Base-by-base conservation (phyloP, 2,797 vertebrate genomes). In the Phrynocephalus vlangalii region DNA sequence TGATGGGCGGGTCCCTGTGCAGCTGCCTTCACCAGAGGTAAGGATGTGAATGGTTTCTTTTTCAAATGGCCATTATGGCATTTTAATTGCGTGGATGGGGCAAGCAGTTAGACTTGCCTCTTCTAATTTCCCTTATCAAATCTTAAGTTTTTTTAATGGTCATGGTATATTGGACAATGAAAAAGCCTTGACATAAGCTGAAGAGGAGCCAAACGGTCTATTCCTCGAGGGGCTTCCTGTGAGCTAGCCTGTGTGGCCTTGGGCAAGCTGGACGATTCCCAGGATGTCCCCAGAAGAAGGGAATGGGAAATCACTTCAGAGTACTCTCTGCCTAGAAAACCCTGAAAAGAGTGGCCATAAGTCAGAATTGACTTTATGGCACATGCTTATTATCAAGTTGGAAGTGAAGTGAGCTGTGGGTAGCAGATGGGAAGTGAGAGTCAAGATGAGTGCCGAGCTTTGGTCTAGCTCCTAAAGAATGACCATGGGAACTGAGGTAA, bases 21-120 rank as follows among this genome's bases (percentile, higher is more conserved):
- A 95, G 85, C 96, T 99, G 70, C 99, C 99, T 0, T 99, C 98
- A 0, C 98, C 98, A 1, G 97, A 98, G 98, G 99, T 99, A 91
- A 48, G 91, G 67, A 60, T 26, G 75, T 60, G 16, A 24, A 22
- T 30, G 24, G 2, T 3, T 30, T 6, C 20, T 11, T 30, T 18
- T 22, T 63, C 24, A 73, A 44, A 73, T 5, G 72, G 33, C 56
- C 3, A 18, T 82, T 30, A 30, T 6, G 48, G 20, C 50, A 3
- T 26, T 20, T 70, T 72, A 38, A 38, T 30, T 73, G 28, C 71
- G 50, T 22, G 75, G 38, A 30, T 30, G 75, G 56, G 33, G 38
- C 48, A 44, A 11, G 13, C 13, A 33, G 3, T 13, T 30, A 24
- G 18, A 18, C 56, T 70, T 15, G n/a, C 26, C n/a, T 30, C 7